phyloP scores from a whole-genome alignment of 2,113 vertebrate genomes.

The Formicarius rufipectus region DNA sequence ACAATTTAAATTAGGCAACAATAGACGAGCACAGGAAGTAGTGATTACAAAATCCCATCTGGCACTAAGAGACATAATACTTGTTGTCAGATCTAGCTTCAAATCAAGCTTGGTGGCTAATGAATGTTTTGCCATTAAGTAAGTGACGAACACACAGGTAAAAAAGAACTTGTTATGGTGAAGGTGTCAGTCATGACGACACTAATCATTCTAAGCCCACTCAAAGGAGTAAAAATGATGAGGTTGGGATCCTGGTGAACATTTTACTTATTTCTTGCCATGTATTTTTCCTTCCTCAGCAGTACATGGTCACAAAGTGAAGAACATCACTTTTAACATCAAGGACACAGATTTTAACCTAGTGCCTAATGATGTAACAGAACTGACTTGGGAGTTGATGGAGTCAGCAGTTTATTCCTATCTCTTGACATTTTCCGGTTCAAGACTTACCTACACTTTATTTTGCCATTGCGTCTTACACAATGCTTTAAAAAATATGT shows the following conservation, averaged over 20 bases:
- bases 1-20: neutral
- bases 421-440: neutral
- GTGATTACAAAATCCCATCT: neutral
- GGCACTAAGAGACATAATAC: neutral
- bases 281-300: neutral
- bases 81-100: neutral
- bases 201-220: neutral
- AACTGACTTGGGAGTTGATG: neutral
- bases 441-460: neutral
- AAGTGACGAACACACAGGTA: neutral
- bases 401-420: neutral
- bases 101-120: neutral
- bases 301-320: neutral
- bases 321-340: neutral
- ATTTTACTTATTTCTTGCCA: neutral
- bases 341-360: neutral
- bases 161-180: neutral
- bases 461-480: neutral
- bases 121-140: neutral
- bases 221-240: neutral
- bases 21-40: neutral
- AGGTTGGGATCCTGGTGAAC: neutral
- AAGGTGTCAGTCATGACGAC: neutral
- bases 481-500: neutral
- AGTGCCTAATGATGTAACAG: neutral